phyloP scores from a whole-genome alignment of 2,888 invertebrate species.

The Lasioglossum marginatum region DNA sequence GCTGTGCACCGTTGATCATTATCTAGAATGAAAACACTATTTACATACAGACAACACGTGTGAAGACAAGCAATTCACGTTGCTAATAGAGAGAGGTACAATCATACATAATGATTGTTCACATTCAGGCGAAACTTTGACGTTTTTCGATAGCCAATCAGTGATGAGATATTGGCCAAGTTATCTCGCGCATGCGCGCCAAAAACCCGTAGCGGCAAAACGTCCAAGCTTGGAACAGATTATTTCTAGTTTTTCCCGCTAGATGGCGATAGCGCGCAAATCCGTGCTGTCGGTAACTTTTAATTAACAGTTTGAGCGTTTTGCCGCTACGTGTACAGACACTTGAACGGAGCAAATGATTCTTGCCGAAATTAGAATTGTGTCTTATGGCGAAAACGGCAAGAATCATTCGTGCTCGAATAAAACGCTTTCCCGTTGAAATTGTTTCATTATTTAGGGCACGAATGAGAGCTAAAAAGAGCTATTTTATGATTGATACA shows the following conservation, averaged over 20 bases:
- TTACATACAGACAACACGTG: constrained; percentile 6
- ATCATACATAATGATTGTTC: constrained; percentile 7
- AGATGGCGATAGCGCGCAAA: not conserved
- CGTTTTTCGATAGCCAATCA: not conserved
- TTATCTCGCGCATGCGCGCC: too few species aligned
- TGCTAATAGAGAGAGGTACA: not conserved
- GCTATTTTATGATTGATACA: not conserved
- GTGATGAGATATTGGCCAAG: too few species aligned
- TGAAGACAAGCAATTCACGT: not conserved
- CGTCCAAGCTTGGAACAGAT: not conserved
- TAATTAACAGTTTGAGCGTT: too few species aligned
- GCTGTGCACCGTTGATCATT: constrained; percentile 1
- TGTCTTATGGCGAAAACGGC: not conserved
- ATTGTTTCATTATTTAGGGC: not conserved
- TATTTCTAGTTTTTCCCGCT: not conserved
- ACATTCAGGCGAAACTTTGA: not conserved
- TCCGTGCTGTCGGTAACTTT: too few species aligned
- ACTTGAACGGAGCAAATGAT: too few species aligned
- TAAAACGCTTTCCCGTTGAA: not conserved
- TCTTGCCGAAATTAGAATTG: too few species aligned
- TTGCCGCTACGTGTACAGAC: too few species aligned
- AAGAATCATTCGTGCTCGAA: not conserved
- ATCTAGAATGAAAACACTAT: constrained; percentile 11
- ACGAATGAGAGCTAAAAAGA: not conserved
- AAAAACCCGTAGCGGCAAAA: not conserved